phyloP scores from a whole-genome alignment of 2,797 vertebrate species.

The Liasis olivaceus region DNA sequence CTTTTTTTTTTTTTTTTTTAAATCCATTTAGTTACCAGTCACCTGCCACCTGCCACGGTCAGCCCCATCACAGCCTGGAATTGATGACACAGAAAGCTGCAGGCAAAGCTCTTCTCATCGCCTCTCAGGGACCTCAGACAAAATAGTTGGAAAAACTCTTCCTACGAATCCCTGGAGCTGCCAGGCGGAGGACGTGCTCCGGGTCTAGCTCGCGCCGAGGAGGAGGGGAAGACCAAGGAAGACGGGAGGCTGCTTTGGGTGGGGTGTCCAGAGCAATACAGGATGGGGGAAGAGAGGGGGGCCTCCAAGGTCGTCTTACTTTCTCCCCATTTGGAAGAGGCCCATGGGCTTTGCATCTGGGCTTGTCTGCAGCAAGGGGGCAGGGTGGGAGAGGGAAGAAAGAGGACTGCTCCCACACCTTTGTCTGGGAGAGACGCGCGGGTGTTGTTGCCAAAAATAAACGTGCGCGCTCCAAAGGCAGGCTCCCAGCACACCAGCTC shows the following conservation, averaged over 20 bases:
- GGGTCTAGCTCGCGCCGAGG: background rate
- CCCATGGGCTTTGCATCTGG: background rate
- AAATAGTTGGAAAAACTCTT: background rate
- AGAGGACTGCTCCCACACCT: constrained; percentile 41
- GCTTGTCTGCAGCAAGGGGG: background rate
- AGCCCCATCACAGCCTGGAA: background rate
- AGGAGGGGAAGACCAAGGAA: too few relatives aligned
- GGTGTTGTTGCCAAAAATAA: constrained; percentile 82
- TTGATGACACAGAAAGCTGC: background rate
- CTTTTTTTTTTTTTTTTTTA: background rate
- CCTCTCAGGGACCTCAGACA: too few relatives aligned
- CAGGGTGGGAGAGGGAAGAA: background rate
- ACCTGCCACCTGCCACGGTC: background rate
- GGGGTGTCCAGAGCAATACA: background rate
- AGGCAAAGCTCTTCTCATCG: background rate
- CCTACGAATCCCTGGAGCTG: background rate
- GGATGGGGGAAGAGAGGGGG: too few relatives aligned
- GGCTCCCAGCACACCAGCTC: constrained; percentile 70
- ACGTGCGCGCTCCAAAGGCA: constrained; percentile 78
- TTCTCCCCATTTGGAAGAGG: background rate
- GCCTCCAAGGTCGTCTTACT: background rate
- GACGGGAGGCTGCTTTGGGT: background rate
- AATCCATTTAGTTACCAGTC: background rate
- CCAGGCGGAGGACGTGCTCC: background rate
- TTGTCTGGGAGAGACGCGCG: constrained; percentile 72